Evolutionary conservation across 2,797 vertebrate species (phyloP).

Genomic region (Cossypha dichroa): DNA sequence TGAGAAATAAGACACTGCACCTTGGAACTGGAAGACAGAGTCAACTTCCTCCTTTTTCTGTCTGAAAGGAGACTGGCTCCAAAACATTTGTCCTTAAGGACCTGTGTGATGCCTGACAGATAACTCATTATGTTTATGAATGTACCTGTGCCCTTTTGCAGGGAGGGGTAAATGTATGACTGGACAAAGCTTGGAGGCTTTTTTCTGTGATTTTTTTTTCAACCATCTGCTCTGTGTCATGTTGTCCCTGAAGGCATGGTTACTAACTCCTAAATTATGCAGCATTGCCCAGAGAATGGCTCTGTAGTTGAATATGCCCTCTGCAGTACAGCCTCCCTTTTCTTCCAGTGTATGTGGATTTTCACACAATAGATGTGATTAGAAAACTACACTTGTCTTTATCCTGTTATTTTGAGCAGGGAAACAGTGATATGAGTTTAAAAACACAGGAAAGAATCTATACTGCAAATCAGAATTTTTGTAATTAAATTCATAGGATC

Average conservation of each 20-base stretch:
- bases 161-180: neutral
- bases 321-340: conserved; percentile 9
- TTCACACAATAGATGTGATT: neutral
- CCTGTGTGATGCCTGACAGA: neutral
- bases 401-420: neutral
- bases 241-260: conserved; percentile 54
- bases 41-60: conserved; percentile 27
- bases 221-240: conserved; percentile 12
- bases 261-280: conserved; percentile 52
- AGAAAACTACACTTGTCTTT: conserved; percentile 20
- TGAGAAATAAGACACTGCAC: conserved; percentile 59
- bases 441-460: neutral
- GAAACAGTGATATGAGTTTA: neutral
- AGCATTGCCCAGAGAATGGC: conserved; percentile 72
- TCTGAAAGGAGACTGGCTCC: conserved; percentile 26
- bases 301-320: conserved; percentile 45
- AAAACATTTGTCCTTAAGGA: conserved; percentile 17
- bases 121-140: neutral
- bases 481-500: neutral
- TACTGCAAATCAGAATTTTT: conserved; percentile 10
- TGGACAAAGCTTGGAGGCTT: conserved; percentile 11
- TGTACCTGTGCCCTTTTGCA: neutral
- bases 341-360: neutral
- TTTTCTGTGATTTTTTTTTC: neutral
- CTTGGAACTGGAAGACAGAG: conserved; percentile 56